Evolutionary conservation across 2,113 vertebrate genomes (phyloP), one percentile per base, ranked within the genome.

Genomic region (Origma solitaria): DNA sequence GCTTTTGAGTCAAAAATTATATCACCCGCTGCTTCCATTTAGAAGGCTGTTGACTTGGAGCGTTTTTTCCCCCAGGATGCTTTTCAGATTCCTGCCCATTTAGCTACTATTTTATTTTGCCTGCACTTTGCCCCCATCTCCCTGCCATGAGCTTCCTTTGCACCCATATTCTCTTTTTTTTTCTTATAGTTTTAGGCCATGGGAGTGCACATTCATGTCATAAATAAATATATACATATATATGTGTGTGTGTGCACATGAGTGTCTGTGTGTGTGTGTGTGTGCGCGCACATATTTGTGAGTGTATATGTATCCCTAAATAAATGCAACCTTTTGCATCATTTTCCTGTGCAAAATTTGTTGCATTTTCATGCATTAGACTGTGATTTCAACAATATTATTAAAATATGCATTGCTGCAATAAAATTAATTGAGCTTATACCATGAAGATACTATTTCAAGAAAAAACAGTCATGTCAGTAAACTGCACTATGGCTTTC

Each of bases 381-480:
- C 12, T 21, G 11, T 40, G 23, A 3, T 83, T 73, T 92, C 10
- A 14, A 20, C 15, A 71, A 23, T 27, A 9, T 45, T 79, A 31
- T 57, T 69, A 94, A 69, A 90, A 66, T 35, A 21, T 3, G 1
- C 0, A 2, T 28, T 60, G 54, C 53, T 88, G 47, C 47, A 75
- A 27, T 70, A 94, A 95, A 94, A 64, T 94, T 94, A 88, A 77
- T 88, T 70, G 53, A 23, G 85, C 22, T 19, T 77, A 57, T 62
- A 61, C 21, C 53, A 53, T 76, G 84, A 96, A 95, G 88, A 95
- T 87, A 92, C n/a, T 13, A 11, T 92, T 86, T 83, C 65, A 83
- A 92, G 81, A n/a, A 83, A 96, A 89, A 94, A 22, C 4, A 56
- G 33, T 49, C 10, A 70, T 65, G 44, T 49, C 42, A 45, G 10